Conservation (phyloP, 37 sponge, comb jelly and placozoan genomes). For the Bolinopsis microptera region DNA sequence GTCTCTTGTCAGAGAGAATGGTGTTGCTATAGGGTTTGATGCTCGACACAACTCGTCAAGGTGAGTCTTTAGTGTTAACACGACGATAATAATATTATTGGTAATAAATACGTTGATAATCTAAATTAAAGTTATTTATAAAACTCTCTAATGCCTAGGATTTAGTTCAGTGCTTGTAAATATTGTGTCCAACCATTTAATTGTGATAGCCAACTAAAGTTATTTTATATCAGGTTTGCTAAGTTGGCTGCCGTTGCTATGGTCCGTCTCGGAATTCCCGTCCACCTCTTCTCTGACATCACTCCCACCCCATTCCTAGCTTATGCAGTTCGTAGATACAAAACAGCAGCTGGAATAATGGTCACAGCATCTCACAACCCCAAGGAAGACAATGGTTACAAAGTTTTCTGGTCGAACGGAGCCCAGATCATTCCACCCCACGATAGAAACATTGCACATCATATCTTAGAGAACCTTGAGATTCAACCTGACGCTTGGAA, state of each 20-base stretch:
- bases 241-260: constrained; percentile 80
- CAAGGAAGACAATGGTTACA: constrained; percentile 98
- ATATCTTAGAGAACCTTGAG: constrained; percentile 76
- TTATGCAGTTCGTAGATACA: constrained; percentile 78
- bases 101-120: too few species aligned
- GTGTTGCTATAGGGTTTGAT: constrained; percentile 94
- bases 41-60: constrained; percentile 91
- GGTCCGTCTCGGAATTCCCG: constrained; percentile 81
- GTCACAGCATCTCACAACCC: constrained; percentile 99
- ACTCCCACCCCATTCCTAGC: constrained; percentile 95
- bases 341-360: constrained; percentile 86
- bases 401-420: constrained; percentile 97
- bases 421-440: constrained; percentile 96
- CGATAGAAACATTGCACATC: constrained; percentile 76
- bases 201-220: too few species aligned
- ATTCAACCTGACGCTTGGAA: constrained; percentile 89
- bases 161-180: too few species aligned
- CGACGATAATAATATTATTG: too few species aligned
- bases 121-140: too few species aligned
- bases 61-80: constrained; percentile 72
- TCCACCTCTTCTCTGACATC: constrained; percentile 81
- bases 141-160: too few species aligned
- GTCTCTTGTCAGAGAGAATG: constrained; percentile 69
- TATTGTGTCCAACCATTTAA: too few species aligned
- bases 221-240: constrained; percentile 84